A percentile compares a stretch with the other conserved stretches of the same genome.
Evolutionary conservation across 2,113 vertebrate species (phyloP).

Genomic region (Pachypanchax playfairii): DNA sequence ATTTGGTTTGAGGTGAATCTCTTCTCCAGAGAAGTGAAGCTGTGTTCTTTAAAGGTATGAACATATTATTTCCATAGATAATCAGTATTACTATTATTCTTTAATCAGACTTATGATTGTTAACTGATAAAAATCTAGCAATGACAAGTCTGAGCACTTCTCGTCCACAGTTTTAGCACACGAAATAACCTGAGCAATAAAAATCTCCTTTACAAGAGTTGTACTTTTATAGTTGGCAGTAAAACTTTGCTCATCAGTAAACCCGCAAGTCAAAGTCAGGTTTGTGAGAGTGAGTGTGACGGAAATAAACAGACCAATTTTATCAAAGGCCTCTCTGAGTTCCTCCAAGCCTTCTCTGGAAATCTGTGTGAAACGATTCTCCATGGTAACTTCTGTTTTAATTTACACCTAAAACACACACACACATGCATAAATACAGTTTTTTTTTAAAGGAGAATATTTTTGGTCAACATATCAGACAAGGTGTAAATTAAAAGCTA

Average conservation of each 20-base stretch:
- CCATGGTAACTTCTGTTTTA: constrained; percentile 79
- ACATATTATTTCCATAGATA: no score
- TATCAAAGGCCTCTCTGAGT: constrained; percentile 90
- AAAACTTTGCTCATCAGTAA: constrained; percentile 24
- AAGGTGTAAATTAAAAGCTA: background rate
- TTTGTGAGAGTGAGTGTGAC: background rate
- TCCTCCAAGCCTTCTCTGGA: constrained; percentile 92
- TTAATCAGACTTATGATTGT: background rate
- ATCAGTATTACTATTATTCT: background rate
- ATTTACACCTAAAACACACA: constrained; percentile 27
- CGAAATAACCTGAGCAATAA: constrained; percentile 20
- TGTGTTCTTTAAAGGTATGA: no score
- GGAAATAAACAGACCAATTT: constrained; percentile 84
- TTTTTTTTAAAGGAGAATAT: background rate
- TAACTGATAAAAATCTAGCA: constrained; percentile 19
- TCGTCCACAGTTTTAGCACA: background rate
- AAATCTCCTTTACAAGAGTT: constrained; percentile 33
- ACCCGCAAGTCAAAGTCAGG: background rate
- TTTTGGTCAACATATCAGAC: no score
- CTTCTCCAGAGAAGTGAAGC: no score
- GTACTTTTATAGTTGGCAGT: constrained; percentile 42
- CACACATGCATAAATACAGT: background rate
- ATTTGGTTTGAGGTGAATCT: no score
- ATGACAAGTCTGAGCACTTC: background rate
- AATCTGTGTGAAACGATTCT: constrained; percentile 88